Conservation (phyloP, 2,797 vertebrate genomes). For the Hylomyscus alleni region DNA sequence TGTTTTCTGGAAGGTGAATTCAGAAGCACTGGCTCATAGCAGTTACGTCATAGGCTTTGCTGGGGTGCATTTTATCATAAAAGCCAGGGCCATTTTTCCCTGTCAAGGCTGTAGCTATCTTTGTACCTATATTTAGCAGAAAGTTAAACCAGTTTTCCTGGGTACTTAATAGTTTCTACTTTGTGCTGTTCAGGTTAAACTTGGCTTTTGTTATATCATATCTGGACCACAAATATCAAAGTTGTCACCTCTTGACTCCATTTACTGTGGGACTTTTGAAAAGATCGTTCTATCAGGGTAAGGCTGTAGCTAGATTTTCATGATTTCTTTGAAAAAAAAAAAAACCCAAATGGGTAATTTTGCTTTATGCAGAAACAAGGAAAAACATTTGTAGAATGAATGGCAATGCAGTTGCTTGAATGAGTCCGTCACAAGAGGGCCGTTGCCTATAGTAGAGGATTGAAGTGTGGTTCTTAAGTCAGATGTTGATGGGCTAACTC, state of each 20-base stretch:
- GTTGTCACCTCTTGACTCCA: neutral
- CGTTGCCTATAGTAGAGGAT: fast-evolving
- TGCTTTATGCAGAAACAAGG: neutral
- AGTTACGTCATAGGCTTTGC: neutral
- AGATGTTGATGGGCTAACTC: neutral
- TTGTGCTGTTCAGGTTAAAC: neutral
- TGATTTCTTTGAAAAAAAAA: neutral
- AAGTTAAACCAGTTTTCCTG: slow-evolving; percentile 37
- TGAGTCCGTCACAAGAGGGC: neutral
- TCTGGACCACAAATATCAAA: neutral
- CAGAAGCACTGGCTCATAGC: neutral
- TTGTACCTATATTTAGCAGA: neutral
- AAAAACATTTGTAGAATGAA: no score
- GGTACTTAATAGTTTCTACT: neutral
- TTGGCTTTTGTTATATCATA: neutral
- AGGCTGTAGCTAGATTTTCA: neutral
- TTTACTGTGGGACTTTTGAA: neutral
- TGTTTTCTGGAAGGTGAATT: neutral
- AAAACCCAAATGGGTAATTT: neutral
- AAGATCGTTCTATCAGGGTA: neutral
- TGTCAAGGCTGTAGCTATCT: neutral
- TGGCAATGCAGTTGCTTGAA: neutral
- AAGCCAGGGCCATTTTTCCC: neutral
- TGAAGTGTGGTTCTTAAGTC: neutral
- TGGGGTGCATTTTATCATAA: neutral